phyloP scores from a whole-genome alignment of 2,113 vertebrate genomes.

The Holacanthus passer region DNA sequence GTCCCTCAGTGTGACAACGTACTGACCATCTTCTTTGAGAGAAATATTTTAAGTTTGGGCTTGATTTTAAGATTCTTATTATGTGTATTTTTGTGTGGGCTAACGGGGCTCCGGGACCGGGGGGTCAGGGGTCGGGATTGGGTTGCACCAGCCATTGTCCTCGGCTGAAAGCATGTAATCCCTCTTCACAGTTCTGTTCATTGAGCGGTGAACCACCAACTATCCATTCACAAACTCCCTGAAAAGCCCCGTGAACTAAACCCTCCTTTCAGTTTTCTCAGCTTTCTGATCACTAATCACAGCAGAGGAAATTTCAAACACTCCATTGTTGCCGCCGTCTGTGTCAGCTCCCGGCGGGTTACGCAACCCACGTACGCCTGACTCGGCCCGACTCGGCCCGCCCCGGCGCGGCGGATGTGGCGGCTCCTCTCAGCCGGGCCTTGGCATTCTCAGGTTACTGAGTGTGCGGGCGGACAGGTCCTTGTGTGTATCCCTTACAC shows the following conservation, averaged over 20 bases:
- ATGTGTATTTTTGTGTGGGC: neutral
- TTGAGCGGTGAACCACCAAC: slow-evolving; percentile 20
- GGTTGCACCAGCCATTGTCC: slow-evolving; percentile 3
- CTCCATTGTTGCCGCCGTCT: slow-evolving; percentile 37
- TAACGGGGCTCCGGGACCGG: neutral
- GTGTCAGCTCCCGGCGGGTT: slow-evolving; percentile 46
- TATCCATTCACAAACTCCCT: slow-evolving; percentile 30
- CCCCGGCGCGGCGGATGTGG: slow-evolving; percentile 56
- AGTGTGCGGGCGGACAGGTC: slow-evolving; percentile 62
- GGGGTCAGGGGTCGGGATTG: slow-evolving; percentile 7
- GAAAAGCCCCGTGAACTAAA: slow-evolving; percentile 25
- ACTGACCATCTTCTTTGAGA: neutral
- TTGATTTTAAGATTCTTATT: neutral
- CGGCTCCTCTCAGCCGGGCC: slow-evolving; percentile 57
- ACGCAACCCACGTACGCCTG: slow-evolving; percentile 33
- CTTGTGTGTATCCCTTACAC: slow-evolving; percentile 74
- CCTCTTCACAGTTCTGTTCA: slow-evolving; percentile 26
- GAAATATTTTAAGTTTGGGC: neutral
- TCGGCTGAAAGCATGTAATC: slow-evolving; percentile 27
- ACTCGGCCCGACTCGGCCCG: neutral
- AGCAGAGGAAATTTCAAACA: slow-evolving; percentile 41
- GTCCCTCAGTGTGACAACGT: neutral
- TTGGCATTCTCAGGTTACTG: slow-evolving; percentile 75
- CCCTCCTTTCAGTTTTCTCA: slow-evolving; percentile 21
- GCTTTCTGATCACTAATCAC: slow-evolving; percentile 45